Conservation (phyloP, 2,888 invertebrate species). For the Dasypogon diadema region DNA sequence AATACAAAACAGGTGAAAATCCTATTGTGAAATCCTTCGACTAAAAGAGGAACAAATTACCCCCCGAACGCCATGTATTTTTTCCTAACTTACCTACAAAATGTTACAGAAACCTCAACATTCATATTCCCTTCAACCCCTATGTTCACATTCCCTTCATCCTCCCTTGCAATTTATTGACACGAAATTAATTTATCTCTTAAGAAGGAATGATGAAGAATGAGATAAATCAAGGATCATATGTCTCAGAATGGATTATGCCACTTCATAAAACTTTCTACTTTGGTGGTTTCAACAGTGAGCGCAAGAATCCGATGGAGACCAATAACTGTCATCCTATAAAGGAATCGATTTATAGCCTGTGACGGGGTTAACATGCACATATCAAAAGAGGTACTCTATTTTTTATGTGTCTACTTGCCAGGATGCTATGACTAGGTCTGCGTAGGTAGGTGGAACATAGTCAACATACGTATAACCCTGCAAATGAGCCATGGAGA, state of each 20-base stretch:
- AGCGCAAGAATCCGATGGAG: constrained; percentile 1
- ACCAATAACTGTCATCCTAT: constrained; percentile 14
- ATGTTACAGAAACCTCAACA: too few relatives aligned
- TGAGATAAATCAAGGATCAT: constrained; percentile 27
- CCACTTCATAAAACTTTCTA: neutral
- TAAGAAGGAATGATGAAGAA: constrained; percentile 16
- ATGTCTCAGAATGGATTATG: neutral
- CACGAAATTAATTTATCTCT: constrained; percentile 23
- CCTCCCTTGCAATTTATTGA: constrained; percentile 17
- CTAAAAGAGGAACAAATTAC: too few relatives aligned
- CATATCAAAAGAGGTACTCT: neutral
- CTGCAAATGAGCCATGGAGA: neutral
- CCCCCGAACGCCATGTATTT: too few relatives aligned
- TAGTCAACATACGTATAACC: neutral
- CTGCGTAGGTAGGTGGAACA: neutral
- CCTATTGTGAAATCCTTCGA: too few relatives aligned
- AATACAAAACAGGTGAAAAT: too few relatives aligned
- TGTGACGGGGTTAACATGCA: neutral
- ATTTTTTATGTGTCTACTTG: neutral
- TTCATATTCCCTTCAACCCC: too few relatives aligned
- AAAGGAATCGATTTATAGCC: constrained; percentile 5
- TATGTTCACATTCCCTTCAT: too few relatives aligned
- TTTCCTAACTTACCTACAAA: too few relatives aligned
- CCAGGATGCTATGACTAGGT: neutral
- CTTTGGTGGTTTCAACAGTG: neutral